Base-by-base conservation (phyloP, 30 jellyfish, hydroid and myxozoan genomes). In the Turritopsis dohrnii region DNA sequence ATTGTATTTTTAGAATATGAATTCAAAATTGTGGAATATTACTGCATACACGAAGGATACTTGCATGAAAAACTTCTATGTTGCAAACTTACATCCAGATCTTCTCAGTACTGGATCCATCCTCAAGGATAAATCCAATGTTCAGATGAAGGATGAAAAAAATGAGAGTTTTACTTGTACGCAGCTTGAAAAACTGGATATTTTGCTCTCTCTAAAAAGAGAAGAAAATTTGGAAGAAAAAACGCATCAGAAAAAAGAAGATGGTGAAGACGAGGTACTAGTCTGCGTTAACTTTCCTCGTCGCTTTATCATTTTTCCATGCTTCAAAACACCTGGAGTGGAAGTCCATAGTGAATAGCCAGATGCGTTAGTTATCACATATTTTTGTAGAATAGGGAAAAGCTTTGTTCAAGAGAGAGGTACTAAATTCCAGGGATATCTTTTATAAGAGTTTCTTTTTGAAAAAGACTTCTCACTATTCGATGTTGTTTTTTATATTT, bases 161-260 rank as follows among this genome's bases (percentile, higher is more conserved):
- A 29, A 74, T 23, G 65, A 74, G 24, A 74, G 26, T 65, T 52
- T 80, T 28, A 30, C 87, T 26, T 84, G 1, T 53, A 80, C 87
- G 4, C 87, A 80, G 53, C 23, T 18, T 65, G 82, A 80, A 52
- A 80, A 80, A 80, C 84, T 80, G 22, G 41, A 53, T 53, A 65
- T 80, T 9, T n/a, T 80, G 21, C 24, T 80, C 30, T 23, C 77
- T 23, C 8, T 69, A 27, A 69, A 69, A 8, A n/a, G 22, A 21
- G 28, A 8, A n/a, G n/a, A n/a, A n/a, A n/a, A n/a, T n/a, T n/a
- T n/a, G n/a, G 30, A n/a, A 69, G 77, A 69, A 69, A 0, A 69
- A 27, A 69, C 28, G 77, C 28, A 69, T 23, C 4, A 69, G 17
- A 21, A 69, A n/a, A 69, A 69, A 7, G 77, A 21, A n/a, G 60